Percentiles rank a stretch among this genome's conserved stretches.
These are phyloP conservation scores for Indicator maculatus DNA, from an alignment of 2,113 vertebrate genomes.

Conservation along the genomic window DNA sequence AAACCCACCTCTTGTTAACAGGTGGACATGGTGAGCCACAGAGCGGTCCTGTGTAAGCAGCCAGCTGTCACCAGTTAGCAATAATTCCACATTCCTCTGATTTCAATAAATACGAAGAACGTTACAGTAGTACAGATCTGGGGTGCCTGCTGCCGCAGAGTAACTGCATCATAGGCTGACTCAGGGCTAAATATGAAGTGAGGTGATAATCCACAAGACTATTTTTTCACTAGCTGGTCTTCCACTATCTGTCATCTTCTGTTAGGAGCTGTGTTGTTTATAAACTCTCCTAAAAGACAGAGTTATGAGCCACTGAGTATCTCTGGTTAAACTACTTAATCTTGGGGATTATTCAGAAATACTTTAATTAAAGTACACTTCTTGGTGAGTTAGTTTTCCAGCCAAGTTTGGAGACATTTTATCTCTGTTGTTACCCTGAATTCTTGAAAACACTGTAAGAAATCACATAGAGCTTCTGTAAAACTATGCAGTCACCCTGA, in stretches of 20 bases:
- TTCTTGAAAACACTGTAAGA: neutral
- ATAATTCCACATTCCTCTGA: neutral
- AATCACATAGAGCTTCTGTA: neutral
- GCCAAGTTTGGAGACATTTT: neutral
- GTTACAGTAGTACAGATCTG: neutral
- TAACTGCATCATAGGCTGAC: neutral
- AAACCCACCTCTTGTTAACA: neutral
- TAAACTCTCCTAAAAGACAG: neutral
- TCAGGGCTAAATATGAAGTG: neutral
- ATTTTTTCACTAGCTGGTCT: neutral
- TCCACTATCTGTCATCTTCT: neutral
- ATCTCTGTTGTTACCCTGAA: neutral
- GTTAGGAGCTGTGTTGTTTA: neutral
- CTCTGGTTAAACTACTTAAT: neutral
- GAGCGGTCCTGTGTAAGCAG: neutral
- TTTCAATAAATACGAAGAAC: neutral
- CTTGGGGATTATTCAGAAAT: neutral
- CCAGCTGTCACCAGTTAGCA: slow-evolving; percentile 3
- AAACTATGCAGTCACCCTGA: neutral
- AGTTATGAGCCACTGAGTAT: neutral
- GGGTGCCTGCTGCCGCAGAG: neutral
- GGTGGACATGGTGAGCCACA: neutral
- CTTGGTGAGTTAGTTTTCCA: neutral
- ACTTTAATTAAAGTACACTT: neutral
- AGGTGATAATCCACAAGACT: neutral